Evolutionary conservation across 1,140 invertebrate genomes (phyloP).

Genomic region (Drosophila takahashii): DNA sequence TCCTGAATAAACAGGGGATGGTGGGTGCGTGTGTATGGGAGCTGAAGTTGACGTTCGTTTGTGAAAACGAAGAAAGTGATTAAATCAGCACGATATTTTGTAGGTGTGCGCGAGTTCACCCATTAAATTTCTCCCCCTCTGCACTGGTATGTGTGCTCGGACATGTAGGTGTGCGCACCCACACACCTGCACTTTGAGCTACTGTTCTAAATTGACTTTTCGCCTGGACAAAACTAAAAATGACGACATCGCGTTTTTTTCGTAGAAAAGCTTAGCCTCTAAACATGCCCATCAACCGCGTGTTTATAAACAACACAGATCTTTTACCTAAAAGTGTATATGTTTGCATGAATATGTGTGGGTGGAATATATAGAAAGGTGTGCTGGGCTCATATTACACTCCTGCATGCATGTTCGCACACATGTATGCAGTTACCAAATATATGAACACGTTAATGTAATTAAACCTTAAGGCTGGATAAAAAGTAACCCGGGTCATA

Average conservation of each 20-base stretch:
- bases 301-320: slow-evolving; percentile 58
- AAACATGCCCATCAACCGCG: slow-evolving; percentile 45
- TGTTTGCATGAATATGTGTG: slow-evolving; percentile 5
- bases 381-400: slow-evolving; percentile 48
- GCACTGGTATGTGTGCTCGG: slow-evolving; percentile 32
- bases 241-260: slow-evolving; percentile 74
- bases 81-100: slow-evolving; percentile 83
- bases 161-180: slow-evolving; percentile 7
- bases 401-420: slow-evolving; percentile 35
- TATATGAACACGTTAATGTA: slow-evolving; percentile 48
- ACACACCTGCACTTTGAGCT: slow-evolving; percentile 26
- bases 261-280: slow-evolving; percentile 41
- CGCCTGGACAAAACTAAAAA: slow-evolving; percentile 78
- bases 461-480: slow-evolving; percentile 29
- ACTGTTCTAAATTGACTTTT: slow-evolving; percentile 77
- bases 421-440: slow-evolving; percentile 27
- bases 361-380: slow-evolving; percentile 35
- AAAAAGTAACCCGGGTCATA: slow-evolving; percentile 9
- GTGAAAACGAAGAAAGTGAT: slow-evolving; percentile 79
- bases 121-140: slow-evolving; percentile 61
- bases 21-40: slow-evolving; percentile 64
- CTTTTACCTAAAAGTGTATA: slow-evolving; percentile 22
- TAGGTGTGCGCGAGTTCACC: slow-evolving; percentile 77
- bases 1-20: slow-evolving; percentile 58
- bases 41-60: slow-evolving; percentile 77